Percentiles rank a stretch among this genome's conserved stretches.
Evolutionary conservation across 2,888 invertebrate species (phyloP).

Genomic region (Notodromas monacha): DNA sequence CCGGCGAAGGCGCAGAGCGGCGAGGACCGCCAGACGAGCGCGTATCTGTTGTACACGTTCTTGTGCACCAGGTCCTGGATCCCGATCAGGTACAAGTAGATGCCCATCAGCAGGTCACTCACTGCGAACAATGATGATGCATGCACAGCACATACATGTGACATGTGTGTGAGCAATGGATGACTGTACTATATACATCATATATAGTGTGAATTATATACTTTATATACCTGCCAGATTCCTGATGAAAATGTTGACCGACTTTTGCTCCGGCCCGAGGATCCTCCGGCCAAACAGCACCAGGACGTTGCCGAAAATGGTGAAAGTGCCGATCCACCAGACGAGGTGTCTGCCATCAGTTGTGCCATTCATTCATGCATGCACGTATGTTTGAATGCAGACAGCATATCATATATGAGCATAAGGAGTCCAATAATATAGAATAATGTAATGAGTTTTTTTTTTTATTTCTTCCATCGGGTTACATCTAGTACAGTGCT

Average conservation of each 20-base stretch:
- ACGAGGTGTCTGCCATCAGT: too few relatives aligned
- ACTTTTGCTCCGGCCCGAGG: slow-evolving; percentile 26
- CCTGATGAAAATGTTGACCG: slow-evolving; percentile 27
- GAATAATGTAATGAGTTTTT: too few relatives aligned
- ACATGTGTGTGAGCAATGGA: too few relatives aligned
- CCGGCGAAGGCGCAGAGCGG: slow-evolving; percentile 28
- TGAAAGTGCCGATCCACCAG: slow-evolving; percentile 12
- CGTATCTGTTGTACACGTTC: slow-evolving; percentile 23
- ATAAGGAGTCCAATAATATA: too few relatives aligned
- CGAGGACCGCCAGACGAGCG: slow-evolving; percentile 28
- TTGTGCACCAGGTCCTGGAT: slow-evolving; percentile 25
- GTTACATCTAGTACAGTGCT: too few relatives aligned
- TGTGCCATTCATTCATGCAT: too few relatives aligned
- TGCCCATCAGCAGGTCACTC: slow-evolving; percentile 31
- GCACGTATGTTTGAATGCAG: too few relatives aligned
- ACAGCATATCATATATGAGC: too few relatives aligned
- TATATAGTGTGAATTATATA: too few relatives aligned
- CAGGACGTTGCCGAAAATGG: slow-evolving; percentile 22
- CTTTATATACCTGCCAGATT: slow-evolving; percentile 32
- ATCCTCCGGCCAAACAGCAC: slow-evolving; percentile 24
- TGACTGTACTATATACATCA: too few relatives aligned
- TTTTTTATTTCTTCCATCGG: too few relatives aligned
- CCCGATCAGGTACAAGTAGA: slow-evolving; percentile 28
- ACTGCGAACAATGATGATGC: slow-evolving; percentile 17
- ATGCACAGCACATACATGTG: too few relatives aligned